Conservation (phyloP, 1,140 invertebrate species). For the Drosophila nigrodunni region DNA sequence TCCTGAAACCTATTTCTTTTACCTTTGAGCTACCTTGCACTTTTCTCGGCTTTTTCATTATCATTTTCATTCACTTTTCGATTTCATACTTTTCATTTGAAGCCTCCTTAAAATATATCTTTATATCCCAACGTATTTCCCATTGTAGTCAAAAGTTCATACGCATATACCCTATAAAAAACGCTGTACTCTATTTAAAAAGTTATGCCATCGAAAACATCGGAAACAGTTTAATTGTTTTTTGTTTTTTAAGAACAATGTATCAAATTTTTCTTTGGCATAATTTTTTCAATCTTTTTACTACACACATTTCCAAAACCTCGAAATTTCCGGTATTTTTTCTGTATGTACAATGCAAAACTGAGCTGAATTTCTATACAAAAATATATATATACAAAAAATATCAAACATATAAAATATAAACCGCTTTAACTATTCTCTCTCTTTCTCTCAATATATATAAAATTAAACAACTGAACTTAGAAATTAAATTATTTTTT, state of each 20-base stretch:
- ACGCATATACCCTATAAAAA: constrained; percentile 3
- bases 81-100: constrained; percentile 1
- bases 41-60: background rate
- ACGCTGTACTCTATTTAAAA: constrained; percentile 2
- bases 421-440: no score
- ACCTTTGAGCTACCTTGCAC: background rate
- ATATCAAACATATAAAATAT: no score
- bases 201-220: constrained; percentile 30
- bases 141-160: constrained; percentile 22
- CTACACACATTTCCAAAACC: constrained; percentile 22
- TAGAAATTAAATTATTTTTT: no score
- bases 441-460: no score
- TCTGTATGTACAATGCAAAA: constrained; percentile 25
- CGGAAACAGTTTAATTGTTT: background rate
- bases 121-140: background rate
- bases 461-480: no score
- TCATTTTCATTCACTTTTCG: constrained; percentile 2
- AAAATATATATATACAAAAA: no score
- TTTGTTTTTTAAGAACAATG: background rate
- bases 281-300: constrained; percentile 28
- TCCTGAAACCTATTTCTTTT: background rate
- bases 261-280: constrained; percentile 32
- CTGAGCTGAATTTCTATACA: constrained; percentile 22
- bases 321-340: constrained; percentile 29
- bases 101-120: background rate